phyloP scores from a whole-genome alignment of 2,888 invertebrate genomes.

The Mythimna lalbum region DNA sequence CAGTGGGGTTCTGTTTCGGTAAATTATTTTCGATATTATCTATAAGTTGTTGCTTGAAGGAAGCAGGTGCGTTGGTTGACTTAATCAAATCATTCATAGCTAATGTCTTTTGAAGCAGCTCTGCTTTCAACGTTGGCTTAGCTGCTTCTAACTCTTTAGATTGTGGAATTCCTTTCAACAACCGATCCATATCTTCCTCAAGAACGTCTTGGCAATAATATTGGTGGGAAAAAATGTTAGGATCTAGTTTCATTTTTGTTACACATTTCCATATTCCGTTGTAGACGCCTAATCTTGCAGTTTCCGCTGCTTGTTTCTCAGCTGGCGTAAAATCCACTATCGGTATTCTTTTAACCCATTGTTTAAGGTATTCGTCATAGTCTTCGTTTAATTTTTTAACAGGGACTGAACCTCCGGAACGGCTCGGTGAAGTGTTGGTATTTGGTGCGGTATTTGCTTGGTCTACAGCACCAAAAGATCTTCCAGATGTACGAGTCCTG shows the following conservation, averaged over 20 bases:
- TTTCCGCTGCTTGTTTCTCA: constrained; percentile 66
- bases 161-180: constrained; percentile 75
- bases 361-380: constrained; percentile 71
- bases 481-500: not conserved
- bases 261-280: constrained; percentile 78
- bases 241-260: constrained; percentile 75
- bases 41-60: constrained; percentile 75
- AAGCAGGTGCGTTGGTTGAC: constrained; percentile 56
- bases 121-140: constrained; percentile 74
- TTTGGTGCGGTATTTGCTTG: too few relatives aligned
- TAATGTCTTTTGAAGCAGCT: constrained; percentile 75
- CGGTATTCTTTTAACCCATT: constrained; percentile 77
- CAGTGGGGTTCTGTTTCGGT: constrained; percentile 53
- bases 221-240: constrained; percentile 68
- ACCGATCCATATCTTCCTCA: constrained; percentile 79
- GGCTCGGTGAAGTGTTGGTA: too few relatives aligned
- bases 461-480: not conserved
- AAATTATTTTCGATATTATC: constrained; percentile 70
- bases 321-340: constrained; percentile 61
- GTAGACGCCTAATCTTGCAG: constrained; percentile 72
- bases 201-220: constrained; percentile 78
- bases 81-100: constrained; percentile 69
- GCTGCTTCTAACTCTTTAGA: constrained; percentile 68
- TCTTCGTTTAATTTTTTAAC: constrained; percentile 68
- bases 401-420: constrained; percentile 19